Conservation (phyloP, 2,113 vertebrate species). For the Daboia siamensis region DNA sequence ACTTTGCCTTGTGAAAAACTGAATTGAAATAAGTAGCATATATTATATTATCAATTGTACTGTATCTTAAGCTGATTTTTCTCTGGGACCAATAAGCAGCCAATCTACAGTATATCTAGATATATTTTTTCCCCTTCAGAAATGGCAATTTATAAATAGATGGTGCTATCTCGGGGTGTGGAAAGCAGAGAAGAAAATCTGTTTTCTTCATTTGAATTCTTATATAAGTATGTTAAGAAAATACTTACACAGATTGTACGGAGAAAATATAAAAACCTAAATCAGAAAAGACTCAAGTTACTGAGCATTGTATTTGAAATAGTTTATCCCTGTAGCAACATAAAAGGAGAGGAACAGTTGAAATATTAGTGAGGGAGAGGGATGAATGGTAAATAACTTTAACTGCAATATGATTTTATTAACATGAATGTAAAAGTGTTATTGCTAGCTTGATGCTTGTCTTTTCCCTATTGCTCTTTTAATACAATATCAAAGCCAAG, state of each 20-base stretch:
- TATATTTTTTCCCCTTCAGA: neutral
- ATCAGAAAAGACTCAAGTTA: neutral
- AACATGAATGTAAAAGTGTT: neutral
- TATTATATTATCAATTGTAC: neutral
- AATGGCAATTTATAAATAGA: neutral
- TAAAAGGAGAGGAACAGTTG: conserved; percentile 5
- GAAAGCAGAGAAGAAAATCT: neutral
- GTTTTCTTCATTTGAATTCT: conserved; percentile 2
- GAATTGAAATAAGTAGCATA: neutral
- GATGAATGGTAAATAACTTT: conserved; percentile 3
- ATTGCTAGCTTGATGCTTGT: neutral
- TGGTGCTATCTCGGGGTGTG: neutral
- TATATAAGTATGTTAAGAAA: neutral
- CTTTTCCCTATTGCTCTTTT: neutral
- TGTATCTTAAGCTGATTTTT: neutral
- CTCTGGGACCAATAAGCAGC: neutral
- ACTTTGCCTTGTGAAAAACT: neutral
- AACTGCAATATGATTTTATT: conserved; percentile 32
- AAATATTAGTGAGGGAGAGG: conserved; percentile 8
- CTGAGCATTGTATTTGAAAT: neutral
- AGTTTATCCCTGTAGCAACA: neutral
- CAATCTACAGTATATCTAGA: neutral
- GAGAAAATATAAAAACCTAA: neutral
- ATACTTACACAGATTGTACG: neutral
- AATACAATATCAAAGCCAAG: neutral